These are phyloP conservation scores for Alectura lathami DNA, from an alignment of 2,113 vertebrate genomes.

Conservation along the genomic window DNA sequence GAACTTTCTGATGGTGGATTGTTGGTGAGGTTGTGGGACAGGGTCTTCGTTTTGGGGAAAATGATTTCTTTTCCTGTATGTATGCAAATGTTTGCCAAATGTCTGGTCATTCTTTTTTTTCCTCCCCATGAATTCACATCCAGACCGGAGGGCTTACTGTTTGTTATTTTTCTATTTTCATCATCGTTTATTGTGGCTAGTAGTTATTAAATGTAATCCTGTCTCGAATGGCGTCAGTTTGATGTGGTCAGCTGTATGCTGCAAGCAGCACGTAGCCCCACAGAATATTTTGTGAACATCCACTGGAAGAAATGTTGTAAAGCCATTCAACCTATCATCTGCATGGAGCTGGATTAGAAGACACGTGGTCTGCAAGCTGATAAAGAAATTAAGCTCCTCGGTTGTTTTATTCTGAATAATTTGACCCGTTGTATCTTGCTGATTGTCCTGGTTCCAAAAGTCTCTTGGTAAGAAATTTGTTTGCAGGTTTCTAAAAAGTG, in stretches of 20 bases:
- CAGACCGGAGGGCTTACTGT: background rate
- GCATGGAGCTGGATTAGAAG: background rate
- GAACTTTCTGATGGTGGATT: background rate
- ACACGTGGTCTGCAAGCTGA: background rate
- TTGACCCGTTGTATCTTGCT: accelerated
- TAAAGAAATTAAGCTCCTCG: accelerated
- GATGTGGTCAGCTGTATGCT: accelerated
- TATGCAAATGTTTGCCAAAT: background rate
- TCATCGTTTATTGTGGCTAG: background rate
- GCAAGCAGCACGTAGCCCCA: too few relatives aligned
- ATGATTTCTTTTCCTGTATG: background rate
- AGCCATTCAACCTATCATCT: background rate
- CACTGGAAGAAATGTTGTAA: background rate
- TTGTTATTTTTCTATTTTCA: background rate
- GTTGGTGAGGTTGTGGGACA: background rate
- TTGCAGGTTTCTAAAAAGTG: background rate
- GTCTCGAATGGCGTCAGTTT: background rate
- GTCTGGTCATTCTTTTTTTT: background rate
- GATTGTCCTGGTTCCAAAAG: background rate
- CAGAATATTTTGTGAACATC: background rate
- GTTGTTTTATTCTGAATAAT: background rate
- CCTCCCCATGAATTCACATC: background rate
- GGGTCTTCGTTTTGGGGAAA: background rate
- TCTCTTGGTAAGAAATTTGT: background rate
- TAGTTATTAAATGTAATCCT: background rate